These are phyloP conservation scores for Chroicocephalus ridibundus DNA, from an alignment of 2,113 vertebrate genomes.

Conservation along the genomic window DNA sequence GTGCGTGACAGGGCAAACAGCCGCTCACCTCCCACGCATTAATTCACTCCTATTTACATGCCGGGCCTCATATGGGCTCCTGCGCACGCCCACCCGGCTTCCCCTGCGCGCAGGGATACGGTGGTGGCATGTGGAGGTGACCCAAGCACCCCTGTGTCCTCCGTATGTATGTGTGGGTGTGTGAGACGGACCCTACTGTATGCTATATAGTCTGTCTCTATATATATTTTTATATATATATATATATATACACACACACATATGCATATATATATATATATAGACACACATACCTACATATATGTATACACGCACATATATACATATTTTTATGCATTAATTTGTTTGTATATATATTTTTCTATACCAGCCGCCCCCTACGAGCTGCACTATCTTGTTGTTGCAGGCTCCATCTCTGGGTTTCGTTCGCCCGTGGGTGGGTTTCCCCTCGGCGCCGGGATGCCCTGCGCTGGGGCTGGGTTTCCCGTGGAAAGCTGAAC, in stretches of 20 bases:
- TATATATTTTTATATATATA: too few relatives aligned
- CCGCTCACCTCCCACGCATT: neutral
- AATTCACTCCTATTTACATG: neutral
- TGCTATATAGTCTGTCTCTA: neutral
- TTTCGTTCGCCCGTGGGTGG: neutral
- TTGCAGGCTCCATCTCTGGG: neutral
- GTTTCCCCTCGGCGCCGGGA: neutral
- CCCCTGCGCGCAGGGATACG: neutral
- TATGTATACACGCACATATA: fast-evolving
- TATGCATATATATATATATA: neutral
- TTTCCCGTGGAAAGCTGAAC: neutral
- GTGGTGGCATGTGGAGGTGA: neutral
- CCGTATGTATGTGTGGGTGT: too few relatives aligned
- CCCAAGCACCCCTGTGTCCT: neutral
- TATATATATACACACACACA: fast-evolving
- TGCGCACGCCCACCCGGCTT: neutral
- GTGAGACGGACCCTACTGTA: neutral
- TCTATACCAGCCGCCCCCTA: neutral
- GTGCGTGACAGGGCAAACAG: neutral
- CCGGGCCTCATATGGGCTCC: neutral
- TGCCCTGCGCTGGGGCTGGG: neutral
- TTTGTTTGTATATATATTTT: fast-evolving
- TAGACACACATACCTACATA: neutral
- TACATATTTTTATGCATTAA: neutral
- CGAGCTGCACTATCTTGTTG: neutral